These are phyloP conservation scores for Heliothis peltigera DNA, from an alignment of 2,888 invertebrate genomes.

Conservation along the genomic window DNA sequence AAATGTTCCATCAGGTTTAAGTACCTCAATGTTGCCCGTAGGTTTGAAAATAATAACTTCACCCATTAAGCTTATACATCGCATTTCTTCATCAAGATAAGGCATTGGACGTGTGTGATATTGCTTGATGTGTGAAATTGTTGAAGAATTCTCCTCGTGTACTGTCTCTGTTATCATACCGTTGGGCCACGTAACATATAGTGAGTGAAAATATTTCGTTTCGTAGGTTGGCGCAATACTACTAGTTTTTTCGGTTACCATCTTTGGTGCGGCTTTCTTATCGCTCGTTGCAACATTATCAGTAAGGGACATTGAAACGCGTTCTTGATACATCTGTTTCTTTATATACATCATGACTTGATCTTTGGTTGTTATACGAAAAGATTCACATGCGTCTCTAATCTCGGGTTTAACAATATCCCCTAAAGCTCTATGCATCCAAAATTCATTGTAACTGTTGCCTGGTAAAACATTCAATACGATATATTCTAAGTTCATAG, in stretches of 20 bases:
- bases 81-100: slow-evolving; percentile 76
- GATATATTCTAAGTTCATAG: slow-evolving; percentile 79
- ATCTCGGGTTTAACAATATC: slow-evolving; percentile 66
- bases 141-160: slow-evolving; percentile 74
- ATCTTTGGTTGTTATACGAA: slow-evolving; percentile 79
- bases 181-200: slow-evolving; percentile 84
- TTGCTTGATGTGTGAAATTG: slow-evolving; percentile 83
- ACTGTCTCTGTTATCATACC: slow-evolving; percentile 83
- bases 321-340: slow-evolving; percentile 72
- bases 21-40: slow-evolving; percentile 75
- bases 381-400: slow-evolving; percentile 76
- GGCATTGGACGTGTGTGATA: slow-evolving; percentile 64
- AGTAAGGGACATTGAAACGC: slow-evolving; percentile 47
- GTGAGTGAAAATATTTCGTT: slow-evolving; percentile 72
- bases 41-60: slow-evolving; percentile 82
- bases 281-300: slow-evolving; percentile 36
- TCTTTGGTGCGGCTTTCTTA: slow-evolving; percentile 60
- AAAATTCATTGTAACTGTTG: slow-evolving; percentile 78
- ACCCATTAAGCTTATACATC: slow-evolving; percentile 82
- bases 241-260: slow-evolving; percentile 46
- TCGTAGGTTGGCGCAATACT: slow-evolving; percentile 56
- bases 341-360: slow-evolving; percentile 78
- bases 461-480: slow-evolving; percentile 77
- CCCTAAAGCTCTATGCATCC: slow-evolving; percentile 80
- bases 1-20: slow-evolving; percentile 77